These are phyloP conservation scores for Aphis gossypii DNA, from an alignment of 1,140 invertebrate genomes.

Conservation along the genomic window DNA sequence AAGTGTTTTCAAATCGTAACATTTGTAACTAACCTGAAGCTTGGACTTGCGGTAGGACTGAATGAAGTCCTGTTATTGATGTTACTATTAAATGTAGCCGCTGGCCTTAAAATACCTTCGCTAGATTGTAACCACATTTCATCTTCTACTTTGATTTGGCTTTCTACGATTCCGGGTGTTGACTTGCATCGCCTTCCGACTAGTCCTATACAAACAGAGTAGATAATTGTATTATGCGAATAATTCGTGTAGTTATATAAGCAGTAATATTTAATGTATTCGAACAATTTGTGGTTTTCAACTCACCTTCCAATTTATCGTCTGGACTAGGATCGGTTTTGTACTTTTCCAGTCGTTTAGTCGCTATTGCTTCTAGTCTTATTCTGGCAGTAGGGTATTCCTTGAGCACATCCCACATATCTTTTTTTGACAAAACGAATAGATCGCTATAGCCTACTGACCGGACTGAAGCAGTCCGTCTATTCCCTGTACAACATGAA, in stretches of 20 bases:
- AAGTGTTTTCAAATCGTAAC: not conserved
- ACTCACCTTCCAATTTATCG: conserved; percentile 54
- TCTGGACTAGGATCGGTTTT: conserved; percentile 78
- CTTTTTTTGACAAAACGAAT: conserved; percentile 98
- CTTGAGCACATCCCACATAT: conserved; percentile 99
- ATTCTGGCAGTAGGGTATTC: conserved; percentile 97
- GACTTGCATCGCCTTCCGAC: conserved; percentile 86
- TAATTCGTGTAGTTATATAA: not conserved
- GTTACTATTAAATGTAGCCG: conserved; percentile 63
- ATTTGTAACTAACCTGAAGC: conserved; percentile 61
- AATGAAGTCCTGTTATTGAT: conserved; percentile 66
- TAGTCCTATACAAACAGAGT: conserved; percentile 20
- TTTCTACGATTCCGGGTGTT: conserved; percentile 93
- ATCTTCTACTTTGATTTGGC: conserved; percentile 85
- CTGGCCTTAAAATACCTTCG: conserved; percentile 62
- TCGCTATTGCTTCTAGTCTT: conserved; percentile 94
- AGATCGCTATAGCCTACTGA: conserved; percentile 98
- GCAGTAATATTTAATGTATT: not conserved
- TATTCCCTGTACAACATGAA: conserved; percentile 78
- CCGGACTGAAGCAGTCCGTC: conserved; percentile 93
- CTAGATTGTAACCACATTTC: conserved; percentile 82
- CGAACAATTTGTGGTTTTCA: not conserved
- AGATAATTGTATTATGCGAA: not conserved
- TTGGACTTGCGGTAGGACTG: conserved; percentile 64
- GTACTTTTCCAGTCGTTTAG: conserved; percentile 95